Evolutionary conservation across 2,113 vertebrate species (phyloP), one percentile per base, ranked within the genome.

Genomic region (Thamnophis sirtalis): DNA sequence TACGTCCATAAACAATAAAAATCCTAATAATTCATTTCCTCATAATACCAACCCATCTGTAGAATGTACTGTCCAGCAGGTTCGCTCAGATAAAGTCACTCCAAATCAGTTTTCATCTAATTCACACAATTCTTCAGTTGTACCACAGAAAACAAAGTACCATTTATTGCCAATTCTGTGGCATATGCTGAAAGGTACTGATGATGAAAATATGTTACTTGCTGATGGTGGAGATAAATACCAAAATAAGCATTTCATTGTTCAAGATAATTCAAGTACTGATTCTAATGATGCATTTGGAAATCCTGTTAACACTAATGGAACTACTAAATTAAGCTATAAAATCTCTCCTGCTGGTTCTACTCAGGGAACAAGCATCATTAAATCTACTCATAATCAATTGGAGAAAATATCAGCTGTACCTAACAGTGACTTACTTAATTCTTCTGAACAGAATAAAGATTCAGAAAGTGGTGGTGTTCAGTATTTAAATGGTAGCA

Each of bases 381-480:
- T 91, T 91, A 90, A 73, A 53, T 89, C 87, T 90, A 0, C 51
- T 87, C 94, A 13, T 3, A 10, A 0, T 50, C 26, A 60, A 15
- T 90, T 91, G 54, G 94, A 93, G 7, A 95, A 56, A 80, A 1
- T 87, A 24, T 50, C 93, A n/a, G 4, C 58, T 73, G 50, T 10
- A n/a, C 87, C 95, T 0, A 63, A 84, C n/a, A 92, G 80, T 21
- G 95, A 93, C 1, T 91, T 95, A 0, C 93, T 97, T 94, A 86
- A 96, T 90, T 95, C 91, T 55, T 96, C 95, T 87, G 90, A 92
- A 89, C 38, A 95, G 86, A 96, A 95, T 89, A 96, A 94, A 89
- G 80, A 92, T 92, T 94, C 90, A 86, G 93, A 94, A 89, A 93
- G 93, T 84, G 93, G 28, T 91, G 89, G 88, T 93, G 24, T 94